A percentile compares a stretch with the other conserved stretches of the same genome.
Conservation (phyloP, 2,888 invertebrate species). For the Polydrusus tereticollis region DNA sequence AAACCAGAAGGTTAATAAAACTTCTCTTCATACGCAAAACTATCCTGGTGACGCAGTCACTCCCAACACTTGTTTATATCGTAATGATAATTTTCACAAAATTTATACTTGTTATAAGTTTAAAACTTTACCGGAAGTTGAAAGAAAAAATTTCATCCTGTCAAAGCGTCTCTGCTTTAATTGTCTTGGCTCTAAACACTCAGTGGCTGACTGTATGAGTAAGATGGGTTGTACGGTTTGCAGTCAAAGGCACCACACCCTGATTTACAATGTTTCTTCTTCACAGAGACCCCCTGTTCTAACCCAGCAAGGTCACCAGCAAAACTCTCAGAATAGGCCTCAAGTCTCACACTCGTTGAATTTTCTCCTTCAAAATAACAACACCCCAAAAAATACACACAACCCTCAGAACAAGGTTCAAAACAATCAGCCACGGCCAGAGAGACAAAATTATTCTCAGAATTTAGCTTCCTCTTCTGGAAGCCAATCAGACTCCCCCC, state of each 20-base stretch:
- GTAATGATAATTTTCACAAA: slow-evolving; percentile 12
- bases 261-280: not conserved
- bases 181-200: slow-evolving; percentile 25
- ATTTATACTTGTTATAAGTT: slow-evolving; percentile 31
- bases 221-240: slow-evolving; percentile 12
- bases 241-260: slow-evolving; percentile 20
- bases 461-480: not conserved
- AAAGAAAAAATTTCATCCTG: slow-evolving; percentile 18
- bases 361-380: too few relatives aligned
- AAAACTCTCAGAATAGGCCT: not conserved
- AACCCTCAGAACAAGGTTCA: not conserved
- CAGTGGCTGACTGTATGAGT: not conserved
- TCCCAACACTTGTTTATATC: not conserved
- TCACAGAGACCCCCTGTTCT: not conserved
- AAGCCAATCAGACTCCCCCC: not conserved
- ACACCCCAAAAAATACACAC: not conserved
- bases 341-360: not conserved
- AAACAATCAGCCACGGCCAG: not conserved
- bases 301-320: not conserved
- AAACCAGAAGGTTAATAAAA: not conserved
- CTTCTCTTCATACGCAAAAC: not conserved
- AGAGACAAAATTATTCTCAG: not conserved
- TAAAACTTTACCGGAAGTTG: not conserved
- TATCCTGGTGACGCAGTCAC: not conserved
- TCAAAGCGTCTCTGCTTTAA: slow-evolving; percentile 26